Percentiles rank a stretch among this genome's conserved stretches.
These are phyloP conservation scores for Miichthys miiuy DNA, from an alignment of 2,797 vertebrate genomes.

Conservation along the genomic window DNA sequence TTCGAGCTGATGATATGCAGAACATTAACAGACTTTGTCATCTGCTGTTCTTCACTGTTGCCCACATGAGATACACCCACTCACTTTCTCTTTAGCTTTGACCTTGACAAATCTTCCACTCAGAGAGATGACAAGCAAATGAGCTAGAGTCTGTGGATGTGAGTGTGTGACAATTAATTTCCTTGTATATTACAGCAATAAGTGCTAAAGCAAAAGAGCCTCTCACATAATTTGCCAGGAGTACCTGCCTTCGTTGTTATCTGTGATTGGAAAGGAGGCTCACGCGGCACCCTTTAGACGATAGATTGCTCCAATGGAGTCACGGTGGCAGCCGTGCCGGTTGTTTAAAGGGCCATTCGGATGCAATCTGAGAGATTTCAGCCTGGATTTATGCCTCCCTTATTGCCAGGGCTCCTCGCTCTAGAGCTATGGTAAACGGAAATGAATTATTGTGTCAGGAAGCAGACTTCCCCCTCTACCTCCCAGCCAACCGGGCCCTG, in stretches of 20 bases:
- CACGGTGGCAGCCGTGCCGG: conserved; percentile 67
- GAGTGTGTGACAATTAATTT: conserved; percentile 34
- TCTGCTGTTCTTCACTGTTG: conserved; percentile 35
- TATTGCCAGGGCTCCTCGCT: conserved; percentile 57
- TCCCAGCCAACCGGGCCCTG: conserved; percentile 32
- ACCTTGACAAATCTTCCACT: conserved; percentile 63
- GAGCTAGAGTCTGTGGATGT: not conserved
- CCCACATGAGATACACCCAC: conserved; percentile 41
- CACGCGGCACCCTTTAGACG: conserved; percentile 41
- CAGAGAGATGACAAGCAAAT: conserved; percentile 34
- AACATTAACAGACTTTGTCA: conserved; percentile 45
- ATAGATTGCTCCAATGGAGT: conserved; percentile 68
- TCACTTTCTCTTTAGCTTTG: conserved; percentile 45
- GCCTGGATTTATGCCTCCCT: conserved; percentile 77
- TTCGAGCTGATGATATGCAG: conserved; percentile 27
- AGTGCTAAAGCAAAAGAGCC: conserved; percentile 37
- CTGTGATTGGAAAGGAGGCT: conserved; percentile 70
- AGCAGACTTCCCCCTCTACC: conserved; percentile 38
- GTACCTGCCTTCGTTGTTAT: conserved; percentile 57
- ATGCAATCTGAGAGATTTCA: conserved; percentile 81
- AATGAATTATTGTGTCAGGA: conserved; percentile 75
- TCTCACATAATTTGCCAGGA: conserved; percentile 47
- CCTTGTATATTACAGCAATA: conserved; percentile 23
- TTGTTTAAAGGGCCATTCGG: conserved; percentile 84
- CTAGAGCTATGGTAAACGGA: conserved; percentile 69